A percentile compares a stretch with the other conserved stretches of the same genome.
These are phyloP conservation scores for Leptinotarsa haldemani DNA, from an alignment of 2,888 invertebrate species.

Conservation along the genomic window DNA sequence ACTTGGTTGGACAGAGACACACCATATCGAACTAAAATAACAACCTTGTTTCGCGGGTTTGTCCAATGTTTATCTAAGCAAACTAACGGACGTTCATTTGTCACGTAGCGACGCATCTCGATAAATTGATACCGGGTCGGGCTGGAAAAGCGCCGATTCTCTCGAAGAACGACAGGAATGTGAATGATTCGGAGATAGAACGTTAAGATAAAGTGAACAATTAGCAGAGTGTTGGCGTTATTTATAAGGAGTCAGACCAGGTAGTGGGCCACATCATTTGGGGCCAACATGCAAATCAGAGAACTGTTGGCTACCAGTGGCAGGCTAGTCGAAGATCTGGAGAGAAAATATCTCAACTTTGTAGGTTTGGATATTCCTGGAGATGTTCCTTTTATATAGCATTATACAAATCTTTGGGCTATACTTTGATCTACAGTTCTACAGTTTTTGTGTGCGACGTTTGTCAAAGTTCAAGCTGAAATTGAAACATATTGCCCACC, in stretches of 20 bases:
- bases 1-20: neutral
- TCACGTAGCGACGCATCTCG: conserved; percentile 34
- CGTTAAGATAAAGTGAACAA: conserved; percentile 58
- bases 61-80: conserved; percentile 35
- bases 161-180: conserved; percentile 45
- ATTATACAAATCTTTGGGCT: too few relatives aligned
- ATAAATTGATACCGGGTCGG: conserved; percentile 42
- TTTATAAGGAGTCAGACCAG: conserved; percentile 50
- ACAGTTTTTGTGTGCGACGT: too few relatives aligned
- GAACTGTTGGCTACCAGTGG: conserved; percentile 17
- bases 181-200: conserved; percentile 53
- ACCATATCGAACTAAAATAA: conserved; percentile 10
- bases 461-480: too few relatives aligned
- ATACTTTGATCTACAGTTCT: too few relatives aligned
- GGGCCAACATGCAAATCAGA: conserved; percentile 57
- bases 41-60: conserved; percentile 33
- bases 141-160: conserved; percentile 37
- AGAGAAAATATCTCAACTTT: neutral
- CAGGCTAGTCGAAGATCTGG: neutral
- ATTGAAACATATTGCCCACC: too few relatives aligned
- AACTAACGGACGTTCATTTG: conserved; percentile 38
- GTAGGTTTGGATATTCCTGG: too few relatives aligned
- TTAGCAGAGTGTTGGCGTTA: conserved; percentile 57
- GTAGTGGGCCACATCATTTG: conserved; percentile 51
- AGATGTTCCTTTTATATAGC: too few relatives aligned